Evolutionary conservation across 2,113 vertebrate species (phyloP), one percentile per base, ranked within the genome.

Genomic region (Xiphias gladius): DNA sequence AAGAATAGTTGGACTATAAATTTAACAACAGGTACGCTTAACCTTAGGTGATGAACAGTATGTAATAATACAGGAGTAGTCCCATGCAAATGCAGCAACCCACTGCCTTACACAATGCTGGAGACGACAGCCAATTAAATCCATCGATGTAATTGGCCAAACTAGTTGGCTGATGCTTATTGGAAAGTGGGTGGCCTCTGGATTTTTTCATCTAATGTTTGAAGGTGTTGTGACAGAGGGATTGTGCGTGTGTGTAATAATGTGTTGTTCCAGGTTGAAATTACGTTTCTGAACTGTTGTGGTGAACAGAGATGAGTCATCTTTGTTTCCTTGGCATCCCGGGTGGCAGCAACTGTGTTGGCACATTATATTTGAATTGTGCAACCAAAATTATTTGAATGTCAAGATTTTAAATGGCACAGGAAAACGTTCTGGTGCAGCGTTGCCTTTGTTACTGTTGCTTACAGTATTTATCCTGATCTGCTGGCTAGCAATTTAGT

Each of bases 11-110:
- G 79, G 58, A 79, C 89, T 83, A 83, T 93, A 93, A 92, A 93
- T 91, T 86, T 79, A 91, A 90, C 88, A 93, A 93, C 84, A 88
- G 91, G 85, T 91, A 73, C 84, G 64, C 91, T 88, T 91, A 93
- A 94, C 91, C 91, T 90, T 80, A 81, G 80, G 87, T 86, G 77
- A 93, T 87, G 82, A 90, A 90, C 81, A 76, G 73, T 82, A 35
- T 86, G 69, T 83, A 73, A 88, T 88, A 82, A 86, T 85, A 66
- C 58, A 86, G 66, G 43, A 88, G 83, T 74, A 65, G 80, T 71
- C 62, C 41, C 35, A 69, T 79, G 75, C 74, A 83, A 83, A 91
- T 82, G 86, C 71, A 68, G 86, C 77, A 63, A 88, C 85, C 73
- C 63, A 22, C 71, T 48, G 76, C 79, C 73, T 82, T 48, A 55